Evolutionary conservation across 2,797 vertebrate species (phyloP).

Genomic region (Mormyrus hasselquistii): DNA sequence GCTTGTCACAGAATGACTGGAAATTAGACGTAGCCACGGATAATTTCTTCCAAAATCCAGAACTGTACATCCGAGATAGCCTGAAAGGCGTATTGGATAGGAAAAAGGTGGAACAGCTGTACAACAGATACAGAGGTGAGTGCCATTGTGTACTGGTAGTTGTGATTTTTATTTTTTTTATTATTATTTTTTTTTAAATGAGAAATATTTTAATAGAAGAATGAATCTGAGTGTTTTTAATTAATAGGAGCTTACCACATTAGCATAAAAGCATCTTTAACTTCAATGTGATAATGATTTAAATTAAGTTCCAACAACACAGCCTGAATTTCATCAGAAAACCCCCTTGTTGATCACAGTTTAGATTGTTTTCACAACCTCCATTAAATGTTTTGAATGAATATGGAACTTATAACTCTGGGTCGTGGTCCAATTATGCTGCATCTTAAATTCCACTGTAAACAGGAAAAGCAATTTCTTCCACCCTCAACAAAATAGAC

Average conservation of each 20-base stretch:
- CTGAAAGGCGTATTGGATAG: constrained; percentile 87
- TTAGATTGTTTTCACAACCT: not conserved
- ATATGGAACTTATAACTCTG: not conserved
- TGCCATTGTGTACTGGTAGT: not conserved
- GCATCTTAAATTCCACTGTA: not conserved
- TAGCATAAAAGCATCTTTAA: not conserved
- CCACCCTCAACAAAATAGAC: not conserved
- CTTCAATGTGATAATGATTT: not conserved
- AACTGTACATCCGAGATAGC: constrained; percentile 84
- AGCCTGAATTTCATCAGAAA: not conserved
- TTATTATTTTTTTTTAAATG: not conserved
- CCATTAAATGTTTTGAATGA: not conserved
- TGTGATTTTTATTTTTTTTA: too few relatives aligned
- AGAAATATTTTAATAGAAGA: not conserved
- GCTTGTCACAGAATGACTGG: constrained; percentile 97
- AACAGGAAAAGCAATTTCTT: not conserved
- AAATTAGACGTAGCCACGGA: constrained; percentile 98
- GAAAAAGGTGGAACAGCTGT: constrained; percentile 93
- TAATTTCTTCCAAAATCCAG: constrained; percentile 98
- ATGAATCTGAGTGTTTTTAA: not conserved
- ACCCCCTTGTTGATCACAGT: not conserved
- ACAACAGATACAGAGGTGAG: constrained; percentile 96
- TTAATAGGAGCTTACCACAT: not conserved
- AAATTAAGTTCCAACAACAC: not conserved
- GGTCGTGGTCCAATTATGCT: not conserved